Percentiles rank a stretch among this genome's conserved stretches.
phyloP scores from a whole-genome alignment of 2,797 vertebrate genomes.

The Phataginus tetradactyla region DNA sequence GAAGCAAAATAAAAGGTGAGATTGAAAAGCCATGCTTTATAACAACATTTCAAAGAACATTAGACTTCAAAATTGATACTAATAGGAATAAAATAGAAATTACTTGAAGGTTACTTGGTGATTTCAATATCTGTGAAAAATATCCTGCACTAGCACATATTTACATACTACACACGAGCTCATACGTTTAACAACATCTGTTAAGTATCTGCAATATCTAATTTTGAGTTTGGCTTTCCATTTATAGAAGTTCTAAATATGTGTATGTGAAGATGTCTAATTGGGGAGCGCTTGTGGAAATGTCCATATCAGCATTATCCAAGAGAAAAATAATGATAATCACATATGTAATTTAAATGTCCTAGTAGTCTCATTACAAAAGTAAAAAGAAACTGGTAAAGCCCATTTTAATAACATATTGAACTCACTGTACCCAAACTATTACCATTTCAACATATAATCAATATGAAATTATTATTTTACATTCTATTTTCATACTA shows the following conservation, averaged over 20 bases:
- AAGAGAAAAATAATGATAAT: neutral
- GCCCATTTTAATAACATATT: neutral
- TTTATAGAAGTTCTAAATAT: neutral
- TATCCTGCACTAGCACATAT: neutral
- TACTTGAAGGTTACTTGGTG: neutral
- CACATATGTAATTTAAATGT: neutral
- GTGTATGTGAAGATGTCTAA: neutral
- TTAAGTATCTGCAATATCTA: neutral
- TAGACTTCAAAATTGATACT: slow-evolving; percentile 28
- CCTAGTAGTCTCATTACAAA: neutral
- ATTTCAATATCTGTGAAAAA: neutral
- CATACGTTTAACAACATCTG: neutral
- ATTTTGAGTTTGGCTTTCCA: neutral
- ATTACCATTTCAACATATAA: neutral
- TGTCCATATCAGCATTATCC: neutral
- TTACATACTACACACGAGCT: neutral
- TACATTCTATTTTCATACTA: neutral
- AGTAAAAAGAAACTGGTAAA: neutral
- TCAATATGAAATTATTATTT: neutral
- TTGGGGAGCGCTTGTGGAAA: neutral
- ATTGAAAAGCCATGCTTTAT: slow-evolving; percentile 8
- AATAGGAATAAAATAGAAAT: neutral
- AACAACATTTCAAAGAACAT: slow-evolving; percentile 24
- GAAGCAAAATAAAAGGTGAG: slow-evolving; percentile 54
- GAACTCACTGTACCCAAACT: neutral